These are phyloP conservation scores for Anagrus nilaparvatae DNA, from an alignment of 1,140 invertebrate genomes.

Conservation along the genomic window DNA sequence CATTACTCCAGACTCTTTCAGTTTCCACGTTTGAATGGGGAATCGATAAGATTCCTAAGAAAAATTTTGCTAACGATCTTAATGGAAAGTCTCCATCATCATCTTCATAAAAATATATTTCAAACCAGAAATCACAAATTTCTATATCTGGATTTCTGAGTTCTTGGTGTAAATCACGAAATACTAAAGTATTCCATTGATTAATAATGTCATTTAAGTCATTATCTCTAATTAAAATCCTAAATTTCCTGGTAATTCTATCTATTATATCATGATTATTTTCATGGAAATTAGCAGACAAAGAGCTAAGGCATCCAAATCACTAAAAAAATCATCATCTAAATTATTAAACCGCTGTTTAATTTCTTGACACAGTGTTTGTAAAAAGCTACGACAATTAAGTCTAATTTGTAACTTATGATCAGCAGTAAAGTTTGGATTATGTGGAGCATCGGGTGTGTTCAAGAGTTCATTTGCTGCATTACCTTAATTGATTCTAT, in stretches of 20 bases:
- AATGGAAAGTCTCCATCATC: conserved; percentile 2
- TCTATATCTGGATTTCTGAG: not conserved
- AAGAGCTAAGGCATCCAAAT: not conserved
- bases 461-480: conserved; percentile 7
- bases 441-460: not conserved
- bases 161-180: not conserved
- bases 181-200: not conserved
- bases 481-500: conserved; percentile 6
- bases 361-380: not conserved
- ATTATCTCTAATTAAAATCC: not conserved
- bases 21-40: conserved; percentile 13
- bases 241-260: not conserved
- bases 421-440: not conserved
- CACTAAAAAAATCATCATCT: not conserved
- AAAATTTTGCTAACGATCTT: conserved; percentile 8
- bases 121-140: not conserved
- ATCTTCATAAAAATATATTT: not conserved
- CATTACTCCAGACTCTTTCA: conserved; percentile 11
- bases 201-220: not conserved
- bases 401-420: not conserved
- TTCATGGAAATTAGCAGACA: not conserved
- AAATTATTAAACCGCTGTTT: conserved; percentile 2
- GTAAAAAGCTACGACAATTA: not conserved
- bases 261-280: not conserved
- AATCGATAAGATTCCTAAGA: conserved; percentile 5